Evolutionary conservation across 1,140 invertebrate genomes (phyloP), one percentile per base, ranked within the genome.

Genomic region (Protaetia brevitarsis): DNA sequence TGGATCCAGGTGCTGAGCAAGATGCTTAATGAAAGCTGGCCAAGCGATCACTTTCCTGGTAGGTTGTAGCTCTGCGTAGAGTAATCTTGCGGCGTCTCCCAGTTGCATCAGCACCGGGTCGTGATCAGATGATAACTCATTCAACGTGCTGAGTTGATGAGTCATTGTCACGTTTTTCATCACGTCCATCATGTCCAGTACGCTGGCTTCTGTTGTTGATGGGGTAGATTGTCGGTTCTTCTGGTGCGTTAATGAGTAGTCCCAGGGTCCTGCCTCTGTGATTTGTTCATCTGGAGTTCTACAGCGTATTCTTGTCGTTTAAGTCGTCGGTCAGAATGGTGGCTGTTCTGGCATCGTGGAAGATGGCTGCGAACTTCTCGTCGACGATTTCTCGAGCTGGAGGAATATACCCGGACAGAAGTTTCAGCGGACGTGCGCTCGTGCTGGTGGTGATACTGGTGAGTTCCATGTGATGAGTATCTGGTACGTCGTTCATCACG

Each of bases 321-420:
- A 63, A 63, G 21, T 63, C 61, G 6, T 36, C 61, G 57, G 61
- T 36, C 8, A 57, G 4, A 6, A 63, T 63, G 7, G 61, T 63
- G 7, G 61, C 8, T 21, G 5, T n/a, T 31, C 57, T 21, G 41
- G 6, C 21, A 11, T 11, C 34, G 5, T 59, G 16, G 8, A 63
- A 26, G 7, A 8, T 8, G 58, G 21, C 27, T 16, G n/a, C n/a
- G n/a, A 60, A 27, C 5, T 60, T 27, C 58, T 60, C 8, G 10
- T 5, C 8, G 5, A 19, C 5, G 4, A 60, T 10, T 7, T 6
- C 6, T 28, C 10, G 5, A 8, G 6, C 19, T 6, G 58, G 58
- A 5, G 5, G 8, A 8, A 10, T 60, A 27, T 60, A 60, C 6
- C 10, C 8, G 8, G 58, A 6, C 6, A 60, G 21, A 16, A 60